Base-by-base conservation (phyloP, 2,888 invertebrate genomes). In the Ecliptopera silaceata region DNA sequence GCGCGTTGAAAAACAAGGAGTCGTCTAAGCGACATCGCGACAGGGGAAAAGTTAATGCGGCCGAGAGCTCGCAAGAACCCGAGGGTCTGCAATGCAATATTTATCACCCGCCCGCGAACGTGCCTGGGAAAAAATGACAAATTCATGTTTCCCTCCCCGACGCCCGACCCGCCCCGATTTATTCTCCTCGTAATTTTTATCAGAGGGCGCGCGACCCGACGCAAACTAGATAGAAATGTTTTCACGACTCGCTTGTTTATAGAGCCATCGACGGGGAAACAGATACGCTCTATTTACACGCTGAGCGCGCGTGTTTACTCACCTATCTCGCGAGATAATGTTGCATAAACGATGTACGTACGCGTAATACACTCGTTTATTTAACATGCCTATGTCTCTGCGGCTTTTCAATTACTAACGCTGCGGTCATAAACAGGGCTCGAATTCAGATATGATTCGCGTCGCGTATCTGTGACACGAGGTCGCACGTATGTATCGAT, bases 41-140 rank as follows among this genome's bases (percentile, higher is more conserved):
- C 80, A 76, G 56, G 75, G 73, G 76, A 77, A 74, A 79, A 77
- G 79, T 80, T 84, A 84, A 86, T 80, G 80, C 80, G 79, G 64
- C 49, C 47, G 54, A 47, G 56, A 39, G 57, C 52, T 56, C 68
- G 66, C 69, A 64, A 63, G 58, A 46, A 66, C 64, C 59, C 50
- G 72, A 84, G 79, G 80, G 79, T 75, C 79, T 77, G 86, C 88
- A 82, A 89, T 90, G 87, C 89, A 88, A 90, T 90, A 90, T 90
- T 90, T 89, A 90, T 90, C 86, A 88, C 86, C 80, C 82, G 79
- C 79, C 74, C 81, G 83, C 82, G 86, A 82, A 88, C 88, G 88
- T 88, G 88, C 84, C 86, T 82, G 75, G 82, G 88, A 88, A 89
- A 89, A 88, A 89, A 90, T 90, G 88, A 90, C 89, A 90, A 90